A percentile compares a stretch with the other conserved stretches of the same genome.
phyloP scores from a whole-genome alignment of 2,113 vertebrate species.

The Microcebus tavaratra region DNA sequence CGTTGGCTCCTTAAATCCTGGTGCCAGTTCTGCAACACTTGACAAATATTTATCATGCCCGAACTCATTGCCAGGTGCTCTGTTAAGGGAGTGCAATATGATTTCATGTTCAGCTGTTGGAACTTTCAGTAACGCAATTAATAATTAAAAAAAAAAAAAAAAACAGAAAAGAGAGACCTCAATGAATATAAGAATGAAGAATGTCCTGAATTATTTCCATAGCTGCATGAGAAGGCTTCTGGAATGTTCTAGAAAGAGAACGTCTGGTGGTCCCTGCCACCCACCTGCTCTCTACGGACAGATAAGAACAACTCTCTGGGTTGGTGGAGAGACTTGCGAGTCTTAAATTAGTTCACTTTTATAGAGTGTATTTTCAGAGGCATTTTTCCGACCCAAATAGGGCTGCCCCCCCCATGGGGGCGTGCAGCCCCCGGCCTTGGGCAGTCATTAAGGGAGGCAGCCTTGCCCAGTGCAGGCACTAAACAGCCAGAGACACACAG shows the following conservation, averaged over 20 bases:
- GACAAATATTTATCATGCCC: background rate
- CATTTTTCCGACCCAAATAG: background rate
- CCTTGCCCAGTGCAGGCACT: background rate
- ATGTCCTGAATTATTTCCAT: background rate
- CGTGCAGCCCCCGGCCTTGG: background rate
- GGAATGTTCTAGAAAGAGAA: background rate
- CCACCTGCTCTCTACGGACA: background rate
- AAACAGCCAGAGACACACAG: background rate
- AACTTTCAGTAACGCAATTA: background rate
- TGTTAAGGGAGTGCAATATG: rapidly evolving
- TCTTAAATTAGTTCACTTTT: background rate
- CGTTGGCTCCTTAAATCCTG: background rate
- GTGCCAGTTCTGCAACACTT: background rate
- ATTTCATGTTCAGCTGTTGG: background rate
- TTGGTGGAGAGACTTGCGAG: background rate
- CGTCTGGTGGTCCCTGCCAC: background rate
- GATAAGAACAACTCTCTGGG: background rate
- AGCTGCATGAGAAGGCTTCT: background rate
- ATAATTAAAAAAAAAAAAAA: background rate
- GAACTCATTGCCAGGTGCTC: background rate
- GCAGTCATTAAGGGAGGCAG: background rate
- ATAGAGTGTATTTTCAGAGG: background rate
- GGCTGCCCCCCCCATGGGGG: no score
- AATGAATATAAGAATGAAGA: background rate
- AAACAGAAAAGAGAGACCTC: background rate